These are phyloP conservation scores for Carassius carassius DNA, from an alignment of 2,113 vertebrate species.

Conservation along the genomic window DNA sequence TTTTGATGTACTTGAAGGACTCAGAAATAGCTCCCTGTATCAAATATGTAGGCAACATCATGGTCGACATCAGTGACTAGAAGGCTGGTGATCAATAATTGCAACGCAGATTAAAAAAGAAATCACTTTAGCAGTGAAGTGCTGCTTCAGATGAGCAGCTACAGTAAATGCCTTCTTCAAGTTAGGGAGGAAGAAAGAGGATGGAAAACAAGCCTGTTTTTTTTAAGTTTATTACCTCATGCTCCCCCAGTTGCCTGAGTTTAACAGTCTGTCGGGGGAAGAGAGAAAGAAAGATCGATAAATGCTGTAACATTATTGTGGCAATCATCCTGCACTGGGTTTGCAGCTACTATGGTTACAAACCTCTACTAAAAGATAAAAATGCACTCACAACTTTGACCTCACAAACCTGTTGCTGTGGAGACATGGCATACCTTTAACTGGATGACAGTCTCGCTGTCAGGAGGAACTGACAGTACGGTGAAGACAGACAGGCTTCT, in stretches of 20 bases:
- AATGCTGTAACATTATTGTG: not conserved
- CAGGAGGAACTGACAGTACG: slow-evolving; percentile 33
- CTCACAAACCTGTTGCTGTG: slow-evolving; percentile 55
- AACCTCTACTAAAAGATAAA: slow-evolving; percentile 24
- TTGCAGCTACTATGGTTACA: slow-evolving; percentile 53
- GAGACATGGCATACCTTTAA: slow-evolving; percentile 51
- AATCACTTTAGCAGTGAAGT: slow-evolving; percentile 11
- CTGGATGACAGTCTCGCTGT: slow-evolving; percentile 38
- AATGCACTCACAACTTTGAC: slow-evolving; percentile 48
- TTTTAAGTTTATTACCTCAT: slow-evolving; percentile 35
- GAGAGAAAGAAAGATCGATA: slow-evolving; percentile 23
- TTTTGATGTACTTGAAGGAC: slow-evolving; percentile 78
- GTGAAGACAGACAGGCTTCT: slow-evolving; percentile 21
- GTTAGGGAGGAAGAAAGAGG: slow-evolving; percentile 15
- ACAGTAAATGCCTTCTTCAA: slow-evolving; percentile 41
- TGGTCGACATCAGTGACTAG: slow-evolving; percentile 57
- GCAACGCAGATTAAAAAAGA: slow-evolving; percentile 59
- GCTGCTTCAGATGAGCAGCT: slow-evolving; percentile 8
- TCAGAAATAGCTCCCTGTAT: slow-evolving; percentile 78
- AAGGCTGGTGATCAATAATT: slow-evolving; percentile 67
- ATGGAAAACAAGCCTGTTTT: not conserved
- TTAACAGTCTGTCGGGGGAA: not conserved
- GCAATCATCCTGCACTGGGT: not conserved
- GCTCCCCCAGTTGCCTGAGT: not conserved
- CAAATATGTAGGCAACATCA: slow-evolving; percentile 79